Evolutionary conservation across 1,140 invertebrate species (phyloP), one percentile per base, ranked within the genome.

Genomic region (Papilio machaon): DNA sequence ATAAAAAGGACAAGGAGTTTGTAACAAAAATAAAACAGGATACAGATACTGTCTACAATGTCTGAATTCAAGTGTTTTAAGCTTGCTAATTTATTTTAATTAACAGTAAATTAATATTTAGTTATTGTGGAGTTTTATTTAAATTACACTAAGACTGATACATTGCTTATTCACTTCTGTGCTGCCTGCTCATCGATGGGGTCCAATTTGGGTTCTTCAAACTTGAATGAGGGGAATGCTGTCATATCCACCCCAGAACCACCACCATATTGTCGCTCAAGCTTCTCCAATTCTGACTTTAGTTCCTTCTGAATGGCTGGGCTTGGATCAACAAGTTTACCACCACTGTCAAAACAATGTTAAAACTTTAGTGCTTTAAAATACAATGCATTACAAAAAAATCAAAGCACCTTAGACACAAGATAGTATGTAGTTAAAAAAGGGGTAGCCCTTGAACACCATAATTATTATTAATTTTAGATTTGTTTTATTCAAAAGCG

Each of bases 151-250:
- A 81, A 82, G 58, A 70, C 54, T 79, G 80, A 73, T 80, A 70
- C 17, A 82, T 81, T 81, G 82, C 49, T 67, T 11, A 8, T 92
- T 91, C 85, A 92, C 90, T 93, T 93, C 87, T 78, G 23, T 0
- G 85, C 54, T 0, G 86, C 85, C 73, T 88, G 90, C 67, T 94
- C 93, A 82, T 95, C 90, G 82, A 96, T 96, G 82, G 95, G 95
- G 90, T 96, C 96, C 81, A 97, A 91, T 84, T 95, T 95, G 75
- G 96, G 96, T 81, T 96, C 97, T 81, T 95, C 93, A 86, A 98
- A 99, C 87, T 97, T 97, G 87, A 99, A 97, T 17, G 95, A 92
- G 11, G 98, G 98, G 93, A 99, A 99, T 91, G 98, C 96, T 9
- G 97, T 97, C 97, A 99, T 98, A 90, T 99, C 98, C 38, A 96